Base-by-base conservation (phyloP, 92 coral and sea anemone genomes). In the Pocillopora meandrina region DNA sequence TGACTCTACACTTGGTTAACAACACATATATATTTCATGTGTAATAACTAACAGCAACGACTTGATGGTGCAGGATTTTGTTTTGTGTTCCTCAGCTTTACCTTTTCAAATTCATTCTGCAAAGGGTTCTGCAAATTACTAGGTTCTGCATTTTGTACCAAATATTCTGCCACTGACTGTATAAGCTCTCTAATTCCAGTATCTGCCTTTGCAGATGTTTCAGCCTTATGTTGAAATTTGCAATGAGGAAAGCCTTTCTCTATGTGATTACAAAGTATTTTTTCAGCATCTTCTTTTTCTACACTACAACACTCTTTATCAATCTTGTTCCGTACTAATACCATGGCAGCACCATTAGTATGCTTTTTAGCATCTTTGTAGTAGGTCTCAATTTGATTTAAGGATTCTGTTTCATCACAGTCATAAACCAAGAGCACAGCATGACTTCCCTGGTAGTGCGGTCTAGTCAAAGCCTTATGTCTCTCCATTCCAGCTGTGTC, bases 401-500 rank as follows among this genome's bases (percentile, higher is more conserved):
- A 65, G 10, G 98, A 89, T 0, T 56, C 20, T 17, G 55, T 79
- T 49, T 85, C 87, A 62, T 90, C 93, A 14, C 87, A 66, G 13
- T 91, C 89, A 52, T 95, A 95, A 20, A 95, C 97, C 17, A 95
- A 87, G 20, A 95, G 84, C 15, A 95, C 97, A 62, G 84, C 87
- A 15, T 65, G 76, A 80, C 98, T 89, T 65, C 85, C 90, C 74
- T 71, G n/a, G 89, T 87, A 93, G 78, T 95, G 89, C 0, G 90
- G 74, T 56, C 92, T 91, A 0, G 98, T 95, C 65, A 95, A 81
- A 2, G 78, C 90, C 52, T 42, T 7, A 74, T 79, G 75, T 34
- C 85, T 87, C 33, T 93, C 98, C 89, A 95, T 84, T 18, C 95
- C 98, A 60, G 80, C 78, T 21, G 97, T 95, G 71, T 95, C 98